Conservation (phyloP, 2,888 invertebrate species). For the Blastobasis adustella region DNA sequence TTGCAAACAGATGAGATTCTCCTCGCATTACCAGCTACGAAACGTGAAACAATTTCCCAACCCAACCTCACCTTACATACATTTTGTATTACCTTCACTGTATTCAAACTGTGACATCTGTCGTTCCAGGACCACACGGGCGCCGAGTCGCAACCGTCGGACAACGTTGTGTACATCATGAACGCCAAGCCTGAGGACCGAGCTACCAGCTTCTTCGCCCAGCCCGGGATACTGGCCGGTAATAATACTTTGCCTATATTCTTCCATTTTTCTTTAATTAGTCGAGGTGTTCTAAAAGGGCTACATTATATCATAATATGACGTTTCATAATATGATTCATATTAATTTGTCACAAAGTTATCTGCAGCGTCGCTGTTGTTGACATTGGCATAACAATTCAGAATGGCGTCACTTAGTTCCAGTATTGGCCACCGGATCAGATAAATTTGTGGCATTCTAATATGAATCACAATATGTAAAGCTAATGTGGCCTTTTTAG, state of each 20-base stretch:
- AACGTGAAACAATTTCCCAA: neutral
- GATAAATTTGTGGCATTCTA: no score
- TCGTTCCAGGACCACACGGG: slow-evolving; percentile 57
- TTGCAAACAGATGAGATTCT: neutral
- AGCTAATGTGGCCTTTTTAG: no score
- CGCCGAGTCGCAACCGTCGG: slow-evolving; percentile 54
- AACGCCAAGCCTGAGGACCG: slow-evolving; percentile 88
- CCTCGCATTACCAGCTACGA: neutral
- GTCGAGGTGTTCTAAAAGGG: no score
- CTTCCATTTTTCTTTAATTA: no score
- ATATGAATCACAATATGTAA: no score
- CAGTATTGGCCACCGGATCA: no score
- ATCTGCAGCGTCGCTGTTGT: no score
- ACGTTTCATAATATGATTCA: no score
- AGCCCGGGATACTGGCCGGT: slow-evolving; percentile 96
- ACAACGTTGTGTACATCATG: slow-evolving; percentile 85
- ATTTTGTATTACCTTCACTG: neutral
- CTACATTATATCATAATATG: no score
- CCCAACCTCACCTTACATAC: neutral
- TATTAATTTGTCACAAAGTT: no score
- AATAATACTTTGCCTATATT: slow-evolving; percentile 16
- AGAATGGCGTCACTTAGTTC: no score
- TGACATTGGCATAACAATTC: no score
- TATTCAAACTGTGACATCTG: neutral
- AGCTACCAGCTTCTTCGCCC: slow-evolving; percentile 94